Evolutionary conservation across 2,113 vertebrate species (phyloP).

Genomic region (Mesocricetus auratus): DNA sequence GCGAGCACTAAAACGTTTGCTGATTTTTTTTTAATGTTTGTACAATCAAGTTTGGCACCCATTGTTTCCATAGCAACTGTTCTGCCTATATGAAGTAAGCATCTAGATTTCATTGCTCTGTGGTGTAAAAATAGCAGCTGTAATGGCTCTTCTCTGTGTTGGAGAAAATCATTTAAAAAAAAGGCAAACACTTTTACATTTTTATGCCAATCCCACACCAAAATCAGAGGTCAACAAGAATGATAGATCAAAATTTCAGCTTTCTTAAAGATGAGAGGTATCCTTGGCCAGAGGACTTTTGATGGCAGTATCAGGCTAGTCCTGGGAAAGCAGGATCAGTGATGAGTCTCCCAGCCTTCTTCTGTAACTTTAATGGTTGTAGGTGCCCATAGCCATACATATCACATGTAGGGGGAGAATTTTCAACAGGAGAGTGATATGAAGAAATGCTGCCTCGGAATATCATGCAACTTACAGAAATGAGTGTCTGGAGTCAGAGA

Average conservation of each 20-base stretch:
- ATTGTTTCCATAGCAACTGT: constrained; percentile 72
- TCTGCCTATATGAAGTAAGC: constrained; percentile 72
- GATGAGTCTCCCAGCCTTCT: not conserved
- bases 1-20: constrained; percentile 64
- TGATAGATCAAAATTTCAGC: not conserved
- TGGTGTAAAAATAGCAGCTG: constrained; percentile 73
- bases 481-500: not conserved
- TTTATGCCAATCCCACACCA: not conserved
- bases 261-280: not conserved
- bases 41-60: constrained; percentile 72
- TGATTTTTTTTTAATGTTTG: constrained; percentile 76
- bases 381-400: constrained; percentile 1
- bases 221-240: not conserved
- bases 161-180: constrained; percentile 38
- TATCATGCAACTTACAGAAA: not conserved
- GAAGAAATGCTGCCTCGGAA: not conserved
- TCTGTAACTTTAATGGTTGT: not conserved
- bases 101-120: constrained; percentile 69
- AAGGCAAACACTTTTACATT: not conserved
- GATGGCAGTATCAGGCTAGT: not conserved
- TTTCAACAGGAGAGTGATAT: not conserved
- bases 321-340: not conserved
- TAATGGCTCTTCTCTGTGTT: constrained; percentile 59
- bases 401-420: not conserved
- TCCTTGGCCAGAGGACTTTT: not conserved